Evolutionary conservation across 2,797 vertebrate genomes (phyloP), one percentile per base, ranked within the genome.

Genomic region (Girardinus metallicus): DNA sequence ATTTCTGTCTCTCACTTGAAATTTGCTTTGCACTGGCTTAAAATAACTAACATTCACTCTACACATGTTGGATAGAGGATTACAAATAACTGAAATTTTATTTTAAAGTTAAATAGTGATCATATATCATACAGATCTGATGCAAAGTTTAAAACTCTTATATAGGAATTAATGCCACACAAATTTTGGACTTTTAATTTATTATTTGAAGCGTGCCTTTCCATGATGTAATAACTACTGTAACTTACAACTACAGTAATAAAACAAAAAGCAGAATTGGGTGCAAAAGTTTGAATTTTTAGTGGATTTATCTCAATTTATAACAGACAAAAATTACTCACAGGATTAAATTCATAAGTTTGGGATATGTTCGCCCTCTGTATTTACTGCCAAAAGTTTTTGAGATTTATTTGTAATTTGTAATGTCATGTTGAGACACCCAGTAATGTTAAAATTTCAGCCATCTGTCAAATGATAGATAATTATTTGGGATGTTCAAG

Each of bases 1-100:
- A 89, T 89, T 87, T 86, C 39, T 73, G 73, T 60, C 77, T 70
- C 66, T 46, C 80, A 66, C 71, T 76, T 47, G 79, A 86, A 86
- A 87, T 55, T 31, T 57, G 72, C 34, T 81, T 85, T 66, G 23
- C 75, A 73, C 66, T 55, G 75, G 62, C 74, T 83, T 85, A 53
- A 78, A 78, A 70, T 49, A 53, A 66, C 55, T 82, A 60, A 36
- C 77, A 13, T 47, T 34, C 5, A 18, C 26, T 9, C 12, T 39
- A 0, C 23, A 10, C 23, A 51, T 73, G 31, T 36, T 49, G 12
- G 3, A 34, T 36, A 51, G 6, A 31, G 29, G 9, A 73, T 36
- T 51, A 36, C 29, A 36, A 64, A 64, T 36, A 64, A 36, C 15
- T 9, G 0, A 5, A 15, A 60, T 60, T 29, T 9, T 60, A 60